These are phyloP conservation scores for Glyphotaelius pellucidus DNA, from an alignment of 2,888 invertebrate genomes.

Conservation along the genomic window DNA sequence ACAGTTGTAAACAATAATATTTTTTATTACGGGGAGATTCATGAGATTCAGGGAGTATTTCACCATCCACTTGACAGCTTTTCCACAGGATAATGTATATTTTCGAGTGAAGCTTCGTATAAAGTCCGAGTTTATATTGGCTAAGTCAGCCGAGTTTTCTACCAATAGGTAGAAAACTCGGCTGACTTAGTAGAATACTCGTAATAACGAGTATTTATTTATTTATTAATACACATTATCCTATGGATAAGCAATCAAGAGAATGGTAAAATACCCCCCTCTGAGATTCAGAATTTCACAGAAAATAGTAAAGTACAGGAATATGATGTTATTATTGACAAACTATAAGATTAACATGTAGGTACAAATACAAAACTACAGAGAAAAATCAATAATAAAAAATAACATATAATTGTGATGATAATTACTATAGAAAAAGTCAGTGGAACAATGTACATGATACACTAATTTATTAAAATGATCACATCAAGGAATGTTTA, in stretches of 20 bases:
- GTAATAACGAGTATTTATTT: too few relatives aligned
- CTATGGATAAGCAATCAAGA: too few relatives aligned
- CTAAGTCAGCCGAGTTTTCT: too few relatives aligned
- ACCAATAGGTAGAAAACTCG: too few relatives aligned
- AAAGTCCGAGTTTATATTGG: too few relatives aligned
- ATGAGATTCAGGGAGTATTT: too few relatives aligned
- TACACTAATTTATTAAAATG: background rate
- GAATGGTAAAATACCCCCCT: too few relatives aligned
- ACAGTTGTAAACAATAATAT: background rate
- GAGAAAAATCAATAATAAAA: background rate
- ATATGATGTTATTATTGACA: background rate
- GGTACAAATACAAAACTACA: background rate
- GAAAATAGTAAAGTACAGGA: background rate
- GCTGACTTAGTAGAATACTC: too few relatives aligned
- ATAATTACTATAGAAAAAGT: background rate
- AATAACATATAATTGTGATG: background rate
- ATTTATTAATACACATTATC: too few relatives aligned
- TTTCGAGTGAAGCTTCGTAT: too few relatives aligned
- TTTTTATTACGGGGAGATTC: background rate
- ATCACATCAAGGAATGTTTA: background rate
- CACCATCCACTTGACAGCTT: too few relatives aligned
- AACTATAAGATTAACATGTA: background rate
- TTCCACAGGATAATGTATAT: too few relatives aligned
- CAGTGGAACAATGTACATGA: background rate
- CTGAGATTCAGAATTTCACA: background rate